These are phyloP conservation scores for Poicephalus gulielmi DNA, from an alignment of 2,113 vertebrate genomes.

Conservation along the genomic window DNA sequence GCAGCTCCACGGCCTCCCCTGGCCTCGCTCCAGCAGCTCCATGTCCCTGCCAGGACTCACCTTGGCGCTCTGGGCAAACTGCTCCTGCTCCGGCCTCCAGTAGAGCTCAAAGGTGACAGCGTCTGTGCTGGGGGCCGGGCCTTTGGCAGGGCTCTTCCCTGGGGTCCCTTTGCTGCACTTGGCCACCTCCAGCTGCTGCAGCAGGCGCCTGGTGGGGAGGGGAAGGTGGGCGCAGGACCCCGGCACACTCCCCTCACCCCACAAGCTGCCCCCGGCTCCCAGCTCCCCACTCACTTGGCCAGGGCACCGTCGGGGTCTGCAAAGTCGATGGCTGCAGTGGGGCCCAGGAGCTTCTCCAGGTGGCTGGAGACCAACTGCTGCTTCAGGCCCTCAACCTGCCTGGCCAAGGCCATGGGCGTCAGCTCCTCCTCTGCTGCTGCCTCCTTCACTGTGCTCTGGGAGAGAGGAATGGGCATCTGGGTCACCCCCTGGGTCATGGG, in stretches of 20 bases:
- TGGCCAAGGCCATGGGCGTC: constrained; percentile 86
- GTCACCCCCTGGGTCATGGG: not conserved
- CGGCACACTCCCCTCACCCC: not conserved
- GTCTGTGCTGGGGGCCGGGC: constrained; percentile 63
- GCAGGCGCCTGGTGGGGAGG: constrained; percentile 79
- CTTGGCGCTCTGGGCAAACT: constrained; percentile 90
- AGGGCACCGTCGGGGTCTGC: constrained; percentile 92
- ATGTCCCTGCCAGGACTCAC: constrained; percentile 49
- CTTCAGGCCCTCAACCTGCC: constrained; percentile 89
- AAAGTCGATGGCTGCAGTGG: constrained; percentile 88
- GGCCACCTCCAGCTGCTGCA: constrained; percentile 88
- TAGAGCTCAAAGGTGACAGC: constrained; percentile 91
- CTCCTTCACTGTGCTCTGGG: constrained; percentile 83
- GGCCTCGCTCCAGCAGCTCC: not conserved
- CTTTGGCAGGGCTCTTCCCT: constrained; percentile 57
- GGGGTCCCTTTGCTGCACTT: constrained; percentile 72
- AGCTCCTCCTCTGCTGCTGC: constrained; percentile 87
- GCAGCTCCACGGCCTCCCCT: too few relatives aligned
- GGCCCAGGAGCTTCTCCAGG: constrained; percentile 90
- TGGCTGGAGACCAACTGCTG: constrained; percentile 91
- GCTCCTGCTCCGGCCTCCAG: constrained; percentile 91
- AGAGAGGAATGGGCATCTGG: not conserved
- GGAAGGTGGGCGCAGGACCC: not conserved
- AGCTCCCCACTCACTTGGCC: constrained; percentile 82
- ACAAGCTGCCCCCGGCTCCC: fast-evolving